A percentile compares a stretch with the other conserved stretches of the same genome.
These are phyloP conservation scores for Dicranocentrus wangi DNA, from an alignment of 2,888 invertebrate genomes.

Conservation along the genomic window DNA sequence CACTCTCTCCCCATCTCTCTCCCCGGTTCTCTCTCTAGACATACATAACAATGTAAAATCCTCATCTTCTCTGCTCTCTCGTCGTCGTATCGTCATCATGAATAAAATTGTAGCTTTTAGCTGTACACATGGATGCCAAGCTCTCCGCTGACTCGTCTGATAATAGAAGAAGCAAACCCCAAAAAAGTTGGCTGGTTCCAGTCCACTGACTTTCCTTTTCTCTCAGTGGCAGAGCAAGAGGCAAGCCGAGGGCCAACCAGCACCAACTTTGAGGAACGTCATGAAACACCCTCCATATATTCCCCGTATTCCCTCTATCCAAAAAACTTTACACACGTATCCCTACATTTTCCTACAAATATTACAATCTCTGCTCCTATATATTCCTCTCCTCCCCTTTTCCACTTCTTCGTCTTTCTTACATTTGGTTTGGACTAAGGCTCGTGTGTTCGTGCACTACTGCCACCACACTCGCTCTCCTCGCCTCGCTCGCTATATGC, in stretches of 20 bases:
- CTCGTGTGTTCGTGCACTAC: slow-evolving; percentile 1
- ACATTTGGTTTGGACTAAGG: background rate
- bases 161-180: slow-evolving; percentile 65
- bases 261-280: slow-evolving; percentile 58
- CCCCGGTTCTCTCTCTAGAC: background rate
- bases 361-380: slow-evolving; percentile 20
- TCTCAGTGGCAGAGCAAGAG: slow-evolving; percentile 62
- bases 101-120: slow-evolving; percentile 65
- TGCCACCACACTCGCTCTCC: background rate
- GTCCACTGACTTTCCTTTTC: slow-evolving; percentile 64
- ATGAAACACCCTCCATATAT: slow-evolving; percentile 63
- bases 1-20: background rate
- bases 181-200: slow-evolving; percentile 65
- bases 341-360: background rate
- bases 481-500: background rate
- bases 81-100: slow-evolving; percentile 54
- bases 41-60: slow-evolving; percentile 32
- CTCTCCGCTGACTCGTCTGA: slow-evolving; percentile 59
- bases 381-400: slow-evolving; percentile 43
- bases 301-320: slow-evolving; percentile 27
- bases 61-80: slow-evolving; percentile 48
- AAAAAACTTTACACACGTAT: slow-evolving; percentile 31
- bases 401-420: slow-evolving; percentile 43
- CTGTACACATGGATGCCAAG: slow-evolving; percentile 11
- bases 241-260: slow-evolving; percentile 63